phyloP scores from a whole-genome alignment of 2,113 vertebrate genomes.

The Elanoides forficatus region DNA sequence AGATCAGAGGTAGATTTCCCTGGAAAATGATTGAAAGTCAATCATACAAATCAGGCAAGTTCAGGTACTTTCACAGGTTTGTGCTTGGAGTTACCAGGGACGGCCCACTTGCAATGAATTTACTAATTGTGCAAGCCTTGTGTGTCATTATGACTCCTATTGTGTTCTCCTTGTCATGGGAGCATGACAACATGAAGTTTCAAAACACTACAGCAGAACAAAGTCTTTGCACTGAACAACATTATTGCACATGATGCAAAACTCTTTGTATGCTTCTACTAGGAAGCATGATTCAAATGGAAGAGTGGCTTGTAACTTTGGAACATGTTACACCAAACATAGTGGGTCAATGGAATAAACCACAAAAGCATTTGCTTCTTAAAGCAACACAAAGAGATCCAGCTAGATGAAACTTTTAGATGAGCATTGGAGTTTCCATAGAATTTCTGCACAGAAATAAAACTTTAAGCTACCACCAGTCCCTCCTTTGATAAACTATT shows the following conservation, averaged over 20 bases:
- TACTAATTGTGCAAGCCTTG: not conserved
- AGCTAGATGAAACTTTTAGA: not conserved
- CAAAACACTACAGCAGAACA: not conserved
- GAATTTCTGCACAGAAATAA: not conserved
- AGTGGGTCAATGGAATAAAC: not conserved
- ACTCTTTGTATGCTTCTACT: not conserved
- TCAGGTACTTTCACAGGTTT: not conserved
- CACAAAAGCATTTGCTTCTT: not conserved
- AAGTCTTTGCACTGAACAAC: not conserved
- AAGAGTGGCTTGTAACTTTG: not conserved
- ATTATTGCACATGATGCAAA: not conserved
- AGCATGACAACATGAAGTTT: constrained; percentile 1
- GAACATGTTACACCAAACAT: not conserved
- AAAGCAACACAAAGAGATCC: not conserved
- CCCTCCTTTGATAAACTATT: not conserved
- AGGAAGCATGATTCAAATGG: not conserved
- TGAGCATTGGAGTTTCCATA: not conserved
- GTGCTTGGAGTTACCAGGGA: not conserved
- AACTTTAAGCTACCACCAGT: not conserved
- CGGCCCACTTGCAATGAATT: not conserved
- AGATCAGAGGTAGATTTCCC: not conserved
- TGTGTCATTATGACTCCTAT: constrained; percentile 18
- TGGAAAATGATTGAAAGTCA: not conserved
- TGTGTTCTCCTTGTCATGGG: constrained; percentile 15
- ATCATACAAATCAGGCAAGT: not conserved